Evolutionary conservation across 2,888 invertebrate genomes (phyloP).

Genomic region (Plusia festucae): DNA sequence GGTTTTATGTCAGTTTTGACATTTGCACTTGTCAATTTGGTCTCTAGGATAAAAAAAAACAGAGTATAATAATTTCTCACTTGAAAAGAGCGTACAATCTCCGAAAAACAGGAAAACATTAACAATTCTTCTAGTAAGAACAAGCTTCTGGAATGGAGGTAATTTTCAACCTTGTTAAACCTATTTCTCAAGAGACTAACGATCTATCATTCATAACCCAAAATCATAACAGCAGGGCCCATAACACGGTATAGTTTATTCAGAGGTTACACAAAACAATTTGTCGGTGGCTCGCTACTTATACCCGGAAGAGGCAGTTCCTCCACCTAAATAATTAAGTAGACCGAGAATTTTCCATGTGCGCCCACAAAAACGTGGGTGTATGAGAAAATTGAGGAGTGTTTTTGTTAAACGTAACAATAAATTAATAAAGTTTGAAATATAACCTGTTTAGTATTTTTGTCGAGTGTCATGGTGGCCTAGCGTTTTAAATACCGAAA

Average conservation of each 20-base stretch:
- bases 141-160: constrained; percentile 13
- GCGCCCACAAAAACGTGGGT: background rate
- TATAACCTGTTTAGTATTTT: background rate
- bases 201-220: background rate
- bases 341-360: constrained; percentile 16
- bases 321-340: constrained; percentile 35
- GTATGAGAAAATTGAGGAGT: background rate
- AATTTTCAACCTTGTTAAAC: constrained; percentile 14
- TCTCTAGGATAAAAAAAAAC: too few species aligned
- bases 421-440: background rate
- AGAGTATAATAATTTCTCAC: too few species aligned
- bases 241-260: constrained; percentile 28
- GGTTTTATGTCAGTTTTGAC: too few species aligned
- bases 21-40: too few species aligned
- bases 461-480: background rate
- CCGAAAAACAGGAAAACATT: too few species aligned
- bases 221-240: background rate
- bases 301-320: constrained; percentile 13
- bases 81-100: too few species aligned
- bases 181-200: background rate
- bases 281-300: constrained; percentile 11
- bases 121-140: background rate
- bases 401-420: constrained; percentile 1
- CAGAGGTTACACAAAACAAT: constrained; percentile 28
- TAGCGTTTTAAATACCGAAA: too few species aligned